These are phyloP conservation scores for Caenorhabditis drosophilae DNA, from an alignment of 2,888 invertebrate species.

Conservation along the genomic window DNA sequence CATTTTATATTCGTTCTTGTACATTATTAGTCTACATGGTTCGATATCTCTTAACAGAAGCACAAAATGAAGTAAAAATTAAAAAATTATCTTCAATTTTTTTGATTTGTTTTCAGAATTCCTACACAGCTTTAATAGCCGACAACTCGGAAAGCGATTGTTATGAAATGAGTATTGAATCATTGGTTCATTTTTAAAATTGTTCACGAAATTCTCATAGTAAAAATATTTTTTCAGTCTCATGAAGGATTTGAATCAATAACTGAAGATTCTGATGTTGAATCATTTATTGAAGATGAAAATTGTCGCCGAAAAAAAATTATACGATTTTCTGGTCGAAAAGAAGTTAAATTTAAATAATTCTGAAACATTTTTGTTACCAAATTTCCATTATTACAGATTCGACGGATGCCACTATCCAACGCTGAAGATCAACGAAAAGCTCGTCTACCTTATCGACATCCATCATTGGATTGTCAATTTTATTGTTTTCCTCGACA, in stretches of 20 bases:
- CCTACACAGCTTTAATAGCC: too few species aligned
- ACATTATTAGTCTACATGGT: constrained; percentile 89
- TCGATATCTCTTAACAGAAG: constrained; percentile 73
- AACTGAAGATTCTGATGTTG: constrained; percentile 44
- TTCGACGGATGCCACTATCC: constrained; percentile 69
- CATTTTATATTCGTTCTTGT: constrained; percentile 91
- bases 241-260: constrained; percentile 50
- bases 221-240: constrained; percentile 16
- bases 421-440: constrained; percentile 86
- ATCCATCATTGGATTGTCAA: constrained; percentile 35
- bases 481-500: constrained; percentile 34
- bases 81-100: too few species aligned
- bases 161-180: constrained; percentile 27
- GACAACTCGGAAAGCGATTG: constrained; percentile 19
- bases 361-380: background rate
- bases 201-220: too few species aligned
- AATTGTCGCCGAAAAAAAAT: constrained; percentile 11
- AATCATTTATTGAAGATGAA: constrained; percentile 30
- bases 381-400: constrained; percentile 64
- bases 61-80: constrained; percentile 16
- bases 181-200: constrained; percentile 29
- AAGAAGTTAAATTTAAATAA: constrained; percentile 19
- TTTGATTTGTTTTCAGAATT: too few species aligned
- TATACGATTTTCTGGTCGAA: constrained; percentile 40
- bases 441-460: constrained; percentile 86